Evolutionary conservation across 2,113 vertebrate genomes (phyloP), one percentile per base, ranked within the genome.

Genomic region (Oncorhynchus nerka): DNA sequence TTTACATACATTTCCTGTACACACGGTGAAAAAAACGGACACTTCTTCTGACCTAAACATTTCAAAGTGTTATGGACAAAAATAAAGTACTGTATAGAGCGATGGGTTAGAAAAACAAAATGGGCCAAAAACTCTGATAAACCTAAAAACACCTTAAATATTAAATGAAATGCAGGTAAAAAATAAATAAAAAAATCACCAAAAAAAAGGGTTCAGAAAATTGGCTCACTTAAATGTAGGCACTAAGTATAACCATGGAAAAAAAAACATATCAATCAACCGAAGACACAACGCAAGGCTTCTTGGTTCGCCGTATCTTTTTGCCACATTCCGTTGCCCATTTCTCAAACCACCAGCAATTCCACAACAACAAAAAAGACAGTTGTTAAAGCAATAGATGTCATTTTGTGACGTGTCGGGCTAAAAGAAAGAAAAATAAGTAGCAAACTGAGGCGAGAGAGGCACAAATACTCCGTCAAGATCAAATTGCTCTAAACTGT

Each of bases 91-190:
- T 24, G 59, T 70, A 62, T 26, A 39, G 74, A 75, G 67, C 61
- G 61, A 68, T 71, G 22, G 74, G 61, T 81, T 78, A 81, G 49
- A 66, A 81, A 78, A 81, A 68, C 30, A 26, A 70, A 62, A 59
- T 70, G 57, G 12, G 61, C 68, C 45, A 73, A 70, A 45, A 74
- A 28, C 71, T 12, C 8, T 74, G 73, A 81, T 49, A 83, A 86
- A 79, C 68, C 57, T 82, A 77, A 83, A 55, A 82, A 88, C 39
- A 85, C 75, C 62, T 75, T 85, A 84, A 87, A 87, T 85, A 89
- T 57, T 51, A 68, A 51, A 7, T 57, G 32, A 78, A 26, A 72
- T 61, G 73, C 75, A 57, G 77, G 78, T 79, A 76, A 75, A 75
- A 71, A 73, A 64, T n/a, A n/a, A n/a, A n/a, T n/a, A 49, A 32